Percentiles rank a stretch among this genome's conserved stretches.
These are phyloP conservation scores for Podarcis muralis DNA, from an alignment of 2,113 vertebrate genomes.

Conservation along the genomic window DNA sequence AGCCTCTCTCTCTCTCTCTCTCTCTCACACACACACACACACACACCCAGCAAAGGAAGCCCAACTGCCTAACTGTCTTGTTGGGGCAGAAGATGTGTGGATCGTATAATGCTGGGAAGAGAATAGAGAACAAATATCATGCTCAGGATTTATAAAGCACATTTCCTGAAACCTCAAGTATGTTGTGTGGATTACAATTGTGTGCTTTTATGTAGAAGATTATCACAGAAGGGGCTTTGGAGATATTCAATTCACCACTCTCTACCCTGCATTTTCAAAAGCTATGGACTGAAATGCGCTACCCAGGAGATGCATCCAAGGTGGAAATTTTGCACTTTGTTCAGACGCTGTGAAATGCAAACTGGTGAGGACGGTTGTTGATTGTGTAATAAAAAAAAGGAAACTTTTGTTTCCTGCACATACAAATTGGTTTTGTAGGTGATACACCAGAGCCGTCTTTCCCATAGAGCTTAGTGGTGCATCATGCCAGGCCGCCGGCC, in stretches of 20 bases:
- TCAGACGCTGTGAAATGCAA: not conserved
- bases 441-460: no score
- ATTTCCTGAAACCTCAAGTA: not conserved
- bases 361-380: not conserved
- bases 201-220: not conserved
- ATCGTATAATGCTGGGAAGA: slow-evolving; percentile 24
- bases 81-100: slow-evolving; percentile 31
- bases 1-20: no score
- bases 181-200: not conserved
- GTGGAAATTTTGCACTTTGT: not conserved
- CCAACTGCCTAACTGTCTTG: slow-evolving; percentile 27
- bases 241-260: not conserved
- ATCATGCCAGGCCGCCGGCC: no score
- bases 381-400: not conserved
- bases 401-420: not conserved
- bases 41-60: slow-evolving; percentile 40
- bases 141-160: not conserved
- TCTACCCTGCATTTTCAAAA: not conserved
- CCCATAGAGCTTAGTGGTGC: no score
- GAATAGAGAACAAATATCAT: slow-evolving; percentile 10
- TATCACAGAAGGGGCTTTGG: not conserved
- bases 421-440: not conserved
- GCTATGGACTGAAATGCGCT: not conserved
- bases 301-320: not conserved
- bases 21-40: not conserved